phyloP scores from a whole-genome alignment of 2,113 vertebrate species.

The Sigmodon hispidus region DNA sequence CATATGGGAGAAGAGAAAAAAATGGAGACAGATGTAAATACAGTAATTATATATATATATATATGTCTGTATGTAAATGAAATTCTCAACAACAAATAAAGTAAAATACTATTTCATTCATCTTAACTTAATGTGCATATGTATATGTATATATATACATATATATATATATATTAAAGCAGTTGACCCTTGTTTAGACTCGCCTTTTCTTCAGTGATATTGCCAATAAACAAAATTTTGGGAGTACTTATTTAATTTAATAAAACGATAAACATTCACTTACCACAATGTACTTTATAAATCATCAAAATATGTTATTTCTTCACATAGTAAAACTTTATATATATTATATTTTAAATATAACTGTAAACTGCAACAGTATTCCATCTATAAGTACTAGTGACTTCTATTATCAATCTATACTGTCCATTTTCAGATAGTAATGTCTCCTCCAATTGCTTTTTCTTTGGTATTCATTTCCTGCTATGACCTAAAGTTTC shows the following conservation, averaged over 20 bases:
- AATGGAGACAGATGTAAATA: not conserved
- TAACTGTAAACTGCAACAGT: not conserved
- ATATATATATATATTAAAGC: not conserved
- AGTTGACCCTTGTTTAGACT: not conserved
- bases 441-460: not conserved
- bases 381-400: not conserved
- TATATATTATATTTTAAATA: not conserved
- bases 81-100: not conserved
- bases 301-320: not conserved
- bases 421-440: not conserved
- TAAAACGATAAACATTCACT: not conserved
- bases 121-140: not conserved
- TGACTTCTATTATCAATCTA: not conserved
- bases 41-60: not conserved
- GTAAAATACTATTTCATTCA: not conserved
- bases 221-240: not conserved
- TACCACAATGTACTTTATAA: not conserved
- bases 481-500: not conserved
- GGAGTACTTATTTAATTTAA: not conserved
- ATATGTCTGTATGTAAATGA: not conserved
- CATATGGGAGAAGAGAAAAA: not conserved
- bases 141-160: not conserved
- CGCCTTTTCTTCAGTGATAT: not conserved
- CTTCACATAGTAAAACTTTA: not conserved
- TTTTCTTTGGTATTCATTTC: not conserved